These are phyloP conservation scores for Xiphias gladius DNA, from an alignment of 2,113 vertebrate genomes.

Conservation along the genomic window DNA sequence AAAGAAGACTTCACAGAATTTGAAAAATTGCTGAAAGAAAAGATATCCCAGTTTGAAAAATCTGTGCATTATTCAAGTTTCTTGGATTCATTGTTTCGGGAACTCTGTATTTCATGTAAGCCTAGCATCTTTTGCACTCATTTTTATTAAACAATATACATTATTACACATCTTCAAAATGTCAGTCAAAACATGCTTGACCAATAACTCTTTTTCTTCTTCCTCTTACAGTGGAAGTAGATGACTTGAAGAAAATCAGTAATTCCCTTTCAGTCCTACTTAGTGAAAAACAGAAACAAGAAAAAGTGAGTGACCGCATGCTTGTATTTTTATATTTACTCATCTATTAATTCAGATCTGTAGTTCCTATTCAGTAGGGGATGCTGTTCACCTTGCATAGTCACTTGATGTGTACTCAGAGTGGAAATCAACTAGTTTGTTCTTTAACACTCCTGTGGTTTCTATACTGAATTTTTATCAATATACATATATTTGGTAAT, in stretches of 20 bases:
- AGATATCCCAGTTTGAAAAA: constrained; percentile 94
- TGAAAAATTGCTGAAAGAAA: constrained; percentile 95
- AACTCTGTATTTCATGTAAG: constrained; percentile 97
- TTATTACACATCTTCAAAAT: background rate
- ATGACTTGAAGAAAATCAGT: constrained; percentile 98
- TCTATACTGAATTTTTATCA: background rate
- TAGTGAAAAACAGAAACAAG: constrained; percentile 98
- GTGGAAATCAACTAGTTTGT: background rate
- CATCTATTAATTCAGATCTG: background rate
- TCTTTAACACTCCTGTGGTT: background rate
- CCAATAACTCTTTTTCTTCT: background rate
- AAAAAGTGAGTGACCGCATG: constrained; percentile 89
- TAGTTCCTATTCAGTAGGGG: constrained; percentile 49
- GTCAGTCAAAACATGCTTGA: background rate
- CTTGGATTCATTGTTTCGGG: constrained; percentile 94
- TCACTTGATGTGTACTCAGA: background rate
- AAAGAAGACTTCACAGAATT: constrained; percentile 99
- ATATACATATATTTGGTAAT: background rate
- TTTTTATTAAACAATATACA: background rate
- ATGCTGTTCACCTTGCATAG: constrained; percentile 27
- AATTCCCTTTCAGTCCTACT: constrained; percentile 95
- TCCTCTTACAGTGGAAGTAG: constrained; percentile 91
- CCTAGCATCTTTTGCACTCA: background rate
- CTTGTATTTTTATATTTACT: background rate
- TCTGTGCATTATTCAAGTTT: constrained; percentile 94